These are phyloP conservation scores for Hozukius guyotensis DNA, from an alignment of 2,797 vertebrate species.

Conservation along the genomic window DNA sequence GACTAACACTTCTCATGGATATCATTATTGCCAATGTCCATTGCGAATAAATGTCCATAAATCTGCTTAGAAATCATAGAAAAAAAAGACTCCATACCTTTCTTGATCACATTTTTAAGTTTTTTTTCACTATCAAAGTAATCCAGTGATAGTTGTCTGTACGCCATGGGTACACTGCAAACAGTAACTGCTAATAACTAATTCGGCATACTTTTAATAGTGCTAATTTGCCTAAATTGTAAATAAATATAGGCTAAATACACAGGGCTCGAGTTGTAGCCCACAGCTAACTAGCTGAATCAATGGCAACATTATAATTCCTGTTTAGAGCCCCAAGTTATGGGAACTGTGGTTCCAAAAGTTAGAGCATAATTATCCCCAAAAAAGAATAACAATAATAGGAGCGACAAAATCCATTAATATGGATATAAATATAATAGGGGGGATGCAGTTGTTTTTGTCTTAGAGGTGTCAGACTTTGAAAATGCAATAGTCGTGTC, in stretches of 20 bases:
- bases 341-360: not conserved
- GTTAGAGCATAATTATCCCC: not conserved
- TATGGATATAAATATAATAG: not conserved
- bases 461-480: not conserved
- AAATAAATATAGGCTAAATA: not conserved
- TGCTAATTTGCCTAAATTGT: slow-evolving; percentile 1
- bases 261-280: no score
- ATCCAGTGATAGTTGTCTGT: not conserved
- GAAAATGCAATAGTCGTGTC: not conserved
- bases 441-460: not conserved
- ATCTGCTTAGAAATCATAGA: not conserved
- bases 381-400: not conserved
- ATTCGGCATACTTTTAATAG: not conserved
- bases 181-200: not conserved
- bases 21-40: not conserved
- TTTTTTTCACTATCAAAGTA: not conserved
- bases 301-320: not conserved
- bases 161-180: not conserved
- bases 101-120: not conserved
- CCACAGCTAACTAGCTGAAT: no score
- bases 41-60: not conserved
- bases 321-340: not conserved
- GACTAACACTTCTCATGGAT: not conserved
- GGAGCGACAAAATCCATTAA: not conserved
- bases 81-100: not conserved